Base-by-base conservation (phyloP, 2,113 vertebrate genomes). In the Rattus rattus region DNA sequence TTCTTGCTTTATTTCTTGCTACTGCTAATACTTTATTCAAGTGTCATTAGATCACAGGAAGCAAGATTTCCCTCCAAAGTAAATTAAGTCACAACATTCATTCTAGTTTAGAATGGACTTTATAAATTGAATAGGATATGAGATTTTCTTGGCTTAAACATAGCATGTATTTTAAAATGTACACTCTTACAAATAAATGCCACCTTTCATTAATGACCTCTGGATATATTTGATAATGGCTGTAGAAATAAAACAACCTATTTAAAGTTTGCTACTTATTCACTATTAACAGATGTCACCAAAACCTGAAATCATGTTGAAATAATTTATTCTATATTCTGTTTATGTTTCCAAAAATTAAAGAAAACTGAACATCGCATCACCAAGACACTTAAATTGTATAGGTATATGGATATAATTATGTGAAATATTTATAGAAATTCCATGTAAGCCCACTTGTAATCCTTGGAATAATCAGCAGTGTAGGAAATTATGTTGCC, bases 1-100 rank as follows among this genome's bases (percentile, higher is more conserved):
- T 30, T 95, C 19, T 79, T 84, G 3, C 30, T 96, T 93, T 67
- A 85, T 88, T 96, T 96, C 26, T 67, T 96, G 61, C 0, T 67
- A 87, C 95, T 93, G 28, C n/a, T 88, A 95, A 81, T 83, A 91
- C 1, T 81, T 96, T 86, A 75, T 92, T 87, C 93, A 90, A 56
- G 76, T 84, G 39, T 0, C 12, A 92, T 81, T 95, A n/a, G 22
- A 87, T 87, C 33, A n/a, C 3, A 89, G 76, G 73, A 77, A 88
- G 61, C 67, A 91, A 90, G 6, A 16, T n/a, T 85, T 90, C 79
- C 36, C 39, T 80, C 22, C 92, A 54, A 97, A 94, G 67, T 80
- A 83, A 92, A 24, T 90, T 69, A 69, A 14, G 39, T 72, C 13
- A 85, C 36, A 54, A 19, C 65, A 89, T 7, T 1, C 7, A 88